phyloP scores from a whole-genome alignment of 1,140 invertebrate genomes.

The Holotrichia oblita region DNA sequence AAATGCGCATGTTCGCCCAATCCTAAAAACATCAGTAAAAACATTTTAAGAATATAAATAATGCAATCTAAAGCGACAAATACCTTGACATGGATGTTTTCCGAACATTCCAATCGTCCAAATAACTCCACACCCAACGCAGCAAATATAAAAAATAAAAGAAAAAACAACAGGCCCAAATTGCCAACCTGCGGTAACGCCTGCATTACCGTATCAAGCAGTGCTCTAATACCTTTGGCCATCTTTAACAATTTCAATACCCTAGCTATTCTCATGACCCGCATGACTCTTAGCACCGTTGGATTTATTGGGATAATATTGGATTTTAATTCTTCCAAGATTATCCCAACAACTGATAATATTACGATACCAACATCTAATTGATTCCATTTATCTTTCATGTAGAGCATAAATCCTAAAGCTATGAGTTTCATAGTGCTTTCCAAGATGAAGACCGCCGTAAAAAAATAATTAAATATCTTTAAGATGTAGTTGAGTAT shows the following conservation, averaged over 20 bases:
- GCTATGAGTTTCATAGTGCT: conserved; percentile 96
- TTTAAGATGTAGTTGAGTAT: conserved; percentile 93
- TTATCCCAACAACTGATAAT: conserved; percentile 96
- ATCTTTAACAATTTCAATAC: conserved; percentile 98
- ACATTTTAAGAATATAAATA: too few relatives aligned
- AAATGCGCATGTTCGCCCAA: conserved; percentile 99
- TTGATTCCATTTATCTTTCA: conserved; percentile 99
- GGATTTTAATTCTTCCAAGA: conserved; percentile 98
- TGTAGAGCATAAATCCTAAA: conserved; percentile 88
- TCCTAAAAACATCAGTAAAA: conserved; percentile 64
- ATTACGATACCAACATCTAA: conserved; percentile 97
- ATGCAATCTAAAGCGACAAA: not conserved
- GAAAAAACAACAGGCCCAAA: conserved; percentile 96
- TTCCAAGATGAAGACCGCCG: conserved; percentile 98
- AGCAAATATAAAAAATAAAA: conserved; percentile 99
- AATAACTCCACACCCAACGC: conserved; percentile 99
- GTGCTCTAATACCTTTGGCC: conserved; percentile 98
- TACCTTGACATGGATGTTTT: conserved; percentile 94
- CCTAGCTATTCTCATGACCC: conserved; percentile 96
- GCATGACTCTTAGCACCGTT: conserved; percentile 79
- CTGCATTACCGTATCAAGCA: conserved; percentile 99
- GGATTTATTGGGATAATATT: conserved; percentile 99
- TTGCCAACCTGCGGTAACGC: conserved; percentile 99
- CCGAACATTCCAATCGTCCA: conserved; percentile 95
- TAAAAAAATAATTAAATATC: conserved; percentile 99